Evolutionary conservation across 2,113 vertebrate species (phyloP).

Genomic region (Oostethus manadensis): DNA sequence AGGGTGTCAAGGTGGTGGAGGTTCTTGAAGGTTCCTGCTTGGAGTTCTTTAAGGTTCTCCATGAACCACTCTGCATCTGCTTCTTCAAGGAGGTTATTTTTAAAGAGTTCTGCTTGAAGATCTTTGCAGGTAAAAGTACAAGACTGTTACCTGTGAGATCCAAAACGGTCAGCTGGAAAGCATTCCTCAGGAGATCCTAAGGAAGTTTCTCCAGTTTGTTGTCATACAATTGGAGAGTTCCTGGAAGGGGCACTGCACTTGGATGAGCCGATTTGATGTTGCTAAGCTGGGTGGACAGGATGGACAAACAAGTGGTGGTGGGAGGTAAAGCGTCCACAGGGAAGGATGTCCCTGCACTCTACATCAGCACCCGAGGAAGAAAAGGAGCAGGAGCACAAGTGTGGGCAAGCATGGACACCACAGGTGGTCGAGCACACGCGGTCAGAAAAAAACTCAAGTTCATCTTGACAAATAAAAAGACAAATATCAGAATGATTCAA

Average conservation of each 20-base stretch:
- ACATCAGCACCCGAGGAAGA: slow-evolving; percentile 39
- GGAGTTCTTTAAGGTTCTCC: slow-evolving; percentile 55
- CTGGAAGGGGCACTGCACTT: slow-evolving; percentile 52
- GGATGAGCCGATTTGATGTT: slow-evolving; percentile 49
- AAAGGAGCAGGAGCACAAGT: slow-evolving; percentile 58
- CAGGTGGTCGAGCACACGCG: slow-evolving; percentile 37
- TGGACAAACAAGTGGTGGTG: slow-evolving; percentile 55
- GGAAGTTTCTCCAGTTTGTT: slow-evolving; percentile 68
- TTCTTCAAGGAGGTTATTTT: slow-evolving; percentile 62
- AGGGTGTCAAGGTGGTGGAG: slow-evolving; percentile 65
- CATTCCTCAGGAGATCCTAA: slow-evolving; percentile 43
- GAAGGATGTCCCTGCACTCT: slow-evolving; percentile 58
- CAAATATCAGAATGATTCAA: background rate
- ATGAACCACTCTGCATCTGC: slow-evolving; percentile 60
- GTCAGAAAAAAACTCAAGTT: slow-evolving; percentile 34
- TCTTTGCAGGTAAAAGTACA: slow-evolving; percentile 52
- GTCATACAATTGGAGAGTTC: slow-evolving; percentile 77
- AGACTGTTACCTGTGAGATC: slow-evolving; percentile 79
- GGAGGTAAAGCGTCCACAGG: slow-evolving; percentile 54
- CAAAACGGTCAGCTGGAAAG: slow-evolving; percentile 61
- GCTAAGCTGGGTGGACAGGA: slow-evolving; percentile 74
- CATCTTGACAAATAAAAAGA: slow-evolving; percentile 42
- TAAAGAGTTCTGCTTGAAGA: slow-evolving; percentile 67
- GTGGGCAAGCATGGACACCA: slow-evolving; percentile 44
- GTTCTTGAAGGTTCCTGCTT: slow-evolving; percentile 24